These are phyloP conservation scores for Myopa testacea DNA, from an alignment of 2,888 invertebrate species.

Conservation along the genomic window DNA sequence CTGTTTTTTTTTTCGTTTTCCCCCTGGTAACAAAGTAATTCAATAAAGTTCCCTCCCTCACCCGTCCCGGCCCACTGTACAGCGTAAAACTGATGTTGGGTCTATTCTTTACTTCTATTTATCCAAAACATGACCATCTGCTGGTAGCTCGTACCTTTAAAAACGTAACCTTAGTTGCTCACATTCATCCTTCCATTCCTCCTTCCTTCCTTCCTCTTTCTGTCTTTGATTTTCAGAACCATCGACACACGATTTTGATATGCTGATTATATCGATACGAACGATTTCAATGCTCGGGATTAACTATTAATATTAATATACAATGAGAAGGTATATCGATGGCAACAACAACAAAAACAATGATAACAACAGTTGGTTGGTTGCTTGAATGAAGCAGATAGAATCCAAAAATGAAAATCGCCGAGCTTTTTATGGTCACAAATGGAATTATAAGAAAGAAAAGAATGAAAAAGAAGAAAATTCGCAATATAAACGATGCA, in stretches of 20 bases:
- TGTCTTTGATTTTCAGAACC: conserved; percentile 22
- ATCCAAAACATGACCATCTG: too few species aligned
- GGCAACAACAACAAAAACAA: background rate
- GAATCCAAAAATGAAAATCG: background rate
- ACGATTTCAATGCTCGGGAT: conserved; percentile 16
- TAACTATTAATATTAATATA: conserved; percentile 27
- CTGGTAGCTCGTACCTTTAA: too few species aligned
- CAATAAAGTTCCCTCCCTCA: too few species aligned
- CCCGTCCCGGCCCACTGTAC: too few species aligned
- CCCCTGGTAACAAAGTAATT: too few species aligned
- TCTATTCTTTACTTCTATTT: too few species aligned
- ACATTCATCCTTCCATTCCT: background rate
- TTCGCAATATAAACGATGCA: background rate
- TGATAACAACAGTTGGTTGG: background rate
- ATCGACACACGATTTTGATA: conserved; percentile 17
- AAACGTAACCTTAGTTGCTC: too few species aligned
- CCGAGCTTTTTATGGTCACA: conserved; percentile 20
- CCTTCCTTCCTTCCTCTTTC: background rate
- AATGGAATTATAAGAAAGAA: background rate
- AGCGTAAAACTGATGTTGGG: too few species aligned
- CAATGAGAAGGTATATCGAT: background rate
- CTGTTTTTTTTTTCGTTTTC: too few species aligned
- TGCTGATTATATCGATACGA: conserved; percentile 22
- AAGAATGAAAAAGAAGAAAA: background rate
- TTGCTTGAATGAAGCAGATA: background rate